Conservation (phyloP, 2,113 vertebrate species). For the Sinocyclocheilus rhinocerous region DNA sequence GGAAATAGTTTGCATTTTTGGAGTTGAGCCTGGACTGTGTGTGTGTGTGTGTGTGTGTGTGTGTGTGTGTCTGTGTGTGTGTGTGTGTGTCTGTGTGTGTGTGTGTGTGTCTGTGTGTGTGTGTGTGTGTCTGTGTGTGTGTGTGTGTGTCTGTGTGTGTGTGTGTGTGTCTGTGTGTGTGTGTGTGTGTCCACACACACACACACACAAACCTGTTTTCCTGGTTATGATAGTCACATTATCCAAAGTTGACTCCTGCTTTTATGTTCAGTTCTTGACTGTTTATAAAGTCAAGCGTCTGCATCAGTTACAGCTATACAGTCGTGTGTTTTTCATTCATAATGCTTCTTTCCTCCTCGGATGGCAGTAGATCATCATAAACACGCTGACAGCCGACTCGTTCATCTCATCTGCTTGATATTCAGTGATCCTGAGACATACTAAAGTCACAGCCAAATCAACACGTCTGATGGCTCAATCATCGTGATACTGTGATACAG, state of each 20-base stretch:
- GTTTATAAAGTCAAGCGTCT: neutral
- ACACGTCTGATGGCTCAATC: neutral
- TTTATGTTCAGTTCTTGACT: neutral
- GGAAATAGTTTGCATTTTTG: conserved; percentile 29
- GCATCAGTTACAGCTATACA: neutral
- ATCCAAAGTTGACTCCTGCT: neutral
- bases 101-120: conserved; percentile 2
- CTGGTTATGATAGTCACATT: conserved; percentile 18
- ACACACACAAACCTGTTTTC: conserved; percentile 2
- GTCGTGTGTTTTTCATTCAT: neutral
- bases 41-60: neutral
- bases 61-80: conserved; percentile 5
- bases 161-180: neutral
- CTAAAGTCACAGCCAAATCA: conserved; percentile 9
- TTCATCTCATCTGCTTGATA: neutral
- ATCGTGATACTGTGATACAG: neutral
- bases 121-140: neutral
- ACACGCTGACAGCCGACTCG: neutral
- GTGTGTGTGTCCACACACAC: neutral
- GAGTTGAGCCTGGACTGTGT: conserved; percentile 3
- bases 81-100: too few species aligned
- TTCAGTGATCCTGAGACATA: neutral
- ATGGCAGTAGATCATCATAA: neutral
- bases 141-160: neutral
- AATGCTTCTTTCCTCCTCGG: neutral